Evolutionary conservation across 2,888 invertebrate genomes (phyloP).

Genomic region (Orchesella flavescens): DNA sequence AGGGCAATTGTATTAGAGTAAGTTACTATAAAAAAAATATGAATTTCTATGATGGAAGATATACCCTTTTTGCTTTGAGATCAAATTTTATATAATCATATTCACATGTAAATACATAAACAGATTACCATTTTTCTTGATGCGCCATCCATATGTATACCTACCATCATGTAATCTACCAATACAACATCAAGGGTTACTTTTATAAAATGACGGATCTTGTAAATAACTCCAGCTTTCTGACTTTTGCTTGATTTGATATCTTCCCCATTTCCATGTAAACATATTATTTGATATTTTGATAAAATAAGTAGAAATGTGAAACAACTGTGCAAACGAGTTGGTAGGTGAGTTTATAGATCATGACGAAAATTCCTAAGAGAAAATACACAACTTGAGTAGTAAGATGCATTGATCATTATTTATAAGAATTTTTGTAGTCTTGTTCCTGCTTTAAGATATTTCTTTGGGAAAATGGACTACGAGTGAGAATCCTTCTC

Average conservation of each 20-base stretch:
- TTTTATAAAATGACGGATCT: neutral
- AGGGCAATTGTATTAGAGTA: conserved; percentile 5
- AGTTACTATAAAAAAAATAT: conserved; percentile 21
- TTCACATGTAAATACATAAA: conserved; percentile 28
- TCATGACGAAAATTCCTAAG: no score
- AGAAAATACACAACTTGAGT: no score
- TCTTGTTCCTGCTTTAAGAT: no score
- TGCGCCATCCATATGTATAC: neutral
- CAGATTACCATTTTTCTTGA: conserved; percentile 31
- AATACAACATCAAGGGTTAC: neutral
- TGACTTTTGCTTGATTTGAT: neutral
- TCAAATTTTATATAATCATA: neutral
- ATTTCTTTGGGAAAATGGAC: no score
- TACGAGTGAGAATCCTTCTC: no score
- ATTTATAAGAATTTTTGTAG: no score
- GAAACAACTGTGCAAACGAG: conserved; percentile 25
- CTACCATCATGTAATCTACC: neutral
- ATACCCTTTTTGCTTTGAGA: neutral
- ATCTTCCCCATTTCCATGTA: conserved; percentile 16
- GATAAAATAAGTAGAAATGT: conserved; percentile 24
- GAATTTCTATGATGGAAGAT: conserved; percentile 26
- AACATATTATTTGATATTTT: conserved; percentile 36
- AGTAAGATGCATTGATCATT: no score
- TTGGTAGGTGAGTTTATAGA: no score
- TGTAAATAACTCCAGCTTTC: conserved; percentile 1